Conservation (phyloP, 2,888 invertebrate species). For the Drosophila suboccidentalis region DNA sequence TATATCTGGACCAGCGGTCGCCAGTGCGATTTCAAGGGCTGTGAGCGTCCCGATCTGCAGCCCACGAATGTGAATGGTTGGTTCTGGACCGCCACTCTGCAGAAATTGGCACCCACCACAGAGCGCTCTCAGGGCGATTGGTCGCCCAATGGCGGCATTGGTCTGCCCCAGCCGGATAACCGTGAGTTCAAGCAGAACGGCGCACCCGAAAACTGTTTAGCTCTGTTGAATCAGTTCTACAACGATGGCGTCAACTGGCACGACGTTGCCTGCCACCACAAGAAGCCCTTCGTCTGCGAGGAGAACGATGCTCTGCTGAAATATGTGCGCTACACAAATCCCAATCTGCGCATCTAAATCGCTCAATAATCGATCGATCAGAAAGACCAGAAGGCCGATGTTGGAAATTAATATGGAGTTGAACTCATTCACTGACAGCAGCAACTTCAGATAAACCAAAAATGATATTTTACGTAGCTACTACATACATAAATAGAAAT, state of each 20-base stretch:
- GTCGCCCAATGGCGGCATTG: slow-evolving; percentile 94
- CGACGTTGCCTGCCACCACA: slow-evolving; percentile 95
- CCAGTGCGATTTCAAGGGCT: slow-evolving; percentile 95
- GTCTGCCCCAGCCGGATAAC: slow-evolving; percentile 95
- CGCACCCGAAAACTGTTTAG: slow-evolving; percentile 94
- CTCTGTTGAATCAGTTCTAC: slow-evolving; percentile 95
- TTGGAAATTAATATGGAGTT: slow-evolving; percentile 25
- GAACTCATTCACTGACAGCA: slow-evolving; percentile 42
- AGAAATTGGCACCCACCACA: slow-evolving; percentile 93
- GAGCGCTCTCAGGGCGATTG: slow-evolving; percentile 94
- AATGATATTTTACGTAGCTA: slow-evolving; percentile 73
- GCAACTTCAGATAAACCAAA: slow-evolving; percentile 83
- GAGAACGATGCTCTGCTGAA: slow-evolving; percentile 94
- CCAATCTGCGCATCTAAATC: slow-evolving; percentile 90
- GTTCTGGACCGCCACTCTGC: slow-evolving; percentile 96
- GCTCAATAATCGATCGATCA: slow-evolving; percentile 2
- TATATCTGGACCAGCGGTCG: slow-evolving; percentile 97
- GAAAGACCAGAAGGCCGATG: slow-evolving; percentile 7
- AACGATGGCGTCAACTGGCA: slow-evolving; percentile 97
- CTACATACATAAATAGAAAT: slow-evolving; percentile 9
- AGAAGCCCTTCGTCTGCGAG: slow-evolving; percentile 95
- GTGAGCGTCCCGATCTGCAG: slow-evolving; percentile 93
- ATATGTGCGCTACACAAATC: slow-evolving; percentile 93
- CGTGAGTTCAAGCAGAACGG: slow-evolving; percentile 93
- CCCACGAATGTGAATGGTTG: slow-evolving; percentile 94